phyloP scores from a whole-genome alignment of 2,888 invertebrate genomes.

The Lamellibrachia satsuma region DNA sequence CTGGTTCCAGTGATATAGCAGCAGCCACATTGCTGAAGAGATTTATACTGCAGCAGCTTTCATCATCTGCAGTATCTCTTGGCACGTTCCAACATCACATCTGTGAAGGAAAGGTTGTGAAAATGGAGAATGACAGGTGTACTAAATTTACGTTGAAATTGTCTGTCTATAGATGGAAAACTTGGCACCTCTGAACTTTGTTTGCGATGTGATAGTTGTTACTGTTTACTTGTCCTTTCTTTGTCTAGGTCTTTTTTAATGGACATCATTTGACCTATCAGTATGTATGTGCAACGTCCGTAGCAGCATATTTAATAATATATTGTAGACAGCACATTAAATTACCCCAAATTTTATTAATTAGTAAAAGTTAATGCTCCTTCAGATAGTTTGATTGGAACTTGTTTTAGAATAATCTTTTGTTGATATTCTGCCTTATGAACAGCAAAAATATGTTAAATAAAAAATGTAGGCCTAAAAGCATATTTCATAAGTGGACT shows the following conservation, averaged over 20 bases:
- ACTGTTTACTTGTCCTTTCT: not conserved
- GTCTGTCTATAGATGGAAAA: not conserved
- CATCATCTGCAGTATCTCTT: not conserved
- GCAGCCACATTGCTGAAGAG: too few relatives aligned
- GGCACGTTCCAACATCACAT: not conserved
- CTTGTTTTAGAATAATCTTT: not conserved
- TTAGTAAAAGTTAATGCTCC: not conserved
- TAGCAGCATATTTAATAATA: not conserved
- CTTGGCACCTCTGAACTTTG: not conserved
- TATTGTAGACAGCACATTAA: not conserved
- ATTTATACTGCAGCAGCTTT: too few relatives aligned
- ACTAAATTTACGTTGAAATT: not conserved
- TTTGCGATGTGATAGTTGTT: not conserved
- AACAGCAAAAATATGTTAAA: not conserved
- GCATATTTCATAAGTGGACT: not conserved
- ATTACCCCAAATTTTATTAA: not conserved
- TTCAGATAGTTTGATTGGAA: not conserved
- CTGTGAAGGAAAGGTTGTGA: not conserved
- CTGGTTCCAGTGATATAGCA: too few relatives aligned
- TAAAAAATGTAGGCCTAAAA: not conserved
- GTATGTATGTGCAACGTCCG: not conserved
- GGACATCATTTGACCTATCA: not conserved
- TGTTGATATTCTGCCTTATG: not conserved
- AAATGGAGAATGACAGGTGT: not conserved
- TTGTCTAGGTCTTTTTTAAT: not conserved